Base-by-base conservation (phyloP, 1,140 invertebrate genomes). In the Pararge aegeria region DNA sequence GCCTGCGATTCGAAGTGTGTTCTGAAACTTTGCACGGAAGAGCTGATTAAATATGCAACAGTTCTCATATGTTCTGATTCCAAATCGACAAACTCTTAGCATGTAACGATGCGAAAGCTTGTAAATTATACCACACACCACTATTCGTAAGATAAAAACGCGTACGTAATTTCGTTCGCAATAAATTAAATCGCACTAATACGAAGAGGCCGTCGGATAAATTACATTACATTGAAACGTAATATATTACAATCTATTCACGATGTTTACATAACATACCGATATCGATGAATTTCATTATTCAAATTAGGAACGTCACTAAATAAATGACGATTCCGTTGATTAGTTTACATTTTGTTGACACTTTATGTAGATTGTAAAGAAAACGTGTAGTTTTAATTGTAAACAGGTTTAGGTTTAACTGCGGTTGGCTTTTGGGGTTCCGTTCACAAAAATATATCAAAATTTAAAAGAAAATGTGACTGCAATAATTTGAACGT, bases 171-270 rank as follows among this genome's bases (percentile, higher is more conserved):
- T 67, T 46, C 37, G 49, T 56, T 55, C 49, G 64, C 27, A 58
- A 70, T 70, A 70, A 70, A 67, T 70, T 66, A 67, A 58, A 30
- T 61, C 59, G 53, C 44, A 58, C 66, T 66, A 67, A 67, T 67
- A 56, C 56, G 61, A 57, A 59, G 21, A 12, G 52, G 38, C 30
- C 15, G 24, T 55, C n/a, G 24, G 24, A 44, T 55, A 20, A 30
- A 30, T 46, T 55, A 20, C 13, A 27, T 5, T 40, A 54, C 18
- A 34, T 46, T 15, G 56, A 49, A 49, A 48, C 44, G 55, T 29
- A 27, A 55, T 53, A 30, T 19, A 55, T 55, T 18, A 7, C 27
- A 44, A 46, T 46, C 21, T 46, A 29, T 55, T 16, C 16, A 3
- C 10, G 37, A 40, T 40, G 13, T 40, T 40, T 40, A 40, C 37